Percentiles rank a stretch among this genome's conserved stretches.
Evolutionary conservation across 2,113 vertebrate species (phyloP).

Genomic region (Isurus oxyrinchus): DNA sequence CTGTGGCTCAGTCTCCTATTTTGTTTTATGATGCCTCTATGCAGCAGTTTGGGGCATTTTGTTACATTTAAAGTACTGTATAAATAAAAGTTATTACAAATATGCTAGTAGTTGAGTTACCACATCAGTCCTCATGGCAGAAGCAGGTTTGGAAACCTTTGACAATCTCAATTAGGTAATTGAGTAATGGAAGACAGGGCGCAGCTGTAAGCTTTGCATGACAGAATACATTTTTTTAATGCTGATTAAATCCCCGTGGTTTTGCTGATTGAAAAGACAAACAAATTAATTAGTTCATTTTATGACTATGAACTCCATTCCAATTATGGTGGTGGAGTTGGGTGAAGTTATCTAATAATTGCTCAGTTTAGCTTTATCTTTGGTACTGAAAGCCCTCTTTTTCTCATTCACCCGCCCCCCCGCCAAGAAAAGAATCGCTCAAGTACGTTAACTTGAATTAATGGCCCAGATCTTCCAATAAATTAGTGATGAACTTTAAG

Average conservation of each 20-base stretch:
- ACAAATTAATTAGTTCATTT: neutral
- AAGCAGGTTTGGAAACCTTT: neutral
- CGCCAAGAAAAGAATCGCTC: neutral
- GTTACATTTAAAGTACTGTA: neutral
- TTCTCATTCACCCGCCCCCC: no score
- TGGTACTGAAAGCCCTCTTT: neutral
- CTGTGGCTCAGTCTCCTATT: neutral
- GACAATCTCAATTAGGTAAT: neutral
- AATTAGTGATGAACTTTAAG: neutral
- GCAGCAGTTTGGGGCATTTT: neutral
- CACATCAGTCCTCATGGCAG: neutral
- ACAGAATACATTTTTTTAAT: neutral
- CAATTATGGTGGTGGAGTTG: neutral
- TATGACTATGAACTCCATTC: neutral
- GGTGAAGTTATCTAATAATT: neutral
- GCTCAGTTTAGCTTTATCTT: neutral
- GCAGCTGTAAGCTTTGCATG: conserved; percentile 16
- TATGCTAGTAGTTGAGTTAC: neutral
- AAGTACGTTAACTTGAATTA: neutral
- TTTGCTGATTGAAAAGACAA: conserved; percentile 3
- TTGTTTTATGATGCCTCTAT: neutral
- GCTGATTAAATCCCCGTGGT: neutral
- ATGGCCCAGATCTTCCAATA: neutral
- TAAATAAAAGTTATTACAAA: neutral
- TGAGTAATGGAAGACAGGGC: neutral